A percentile compares a stretch with the other conserved stretches of the same genome.
Conservation (phyloP, 2,797 vertebrate genomes). For the Leptodactylus fallax region DNA sequence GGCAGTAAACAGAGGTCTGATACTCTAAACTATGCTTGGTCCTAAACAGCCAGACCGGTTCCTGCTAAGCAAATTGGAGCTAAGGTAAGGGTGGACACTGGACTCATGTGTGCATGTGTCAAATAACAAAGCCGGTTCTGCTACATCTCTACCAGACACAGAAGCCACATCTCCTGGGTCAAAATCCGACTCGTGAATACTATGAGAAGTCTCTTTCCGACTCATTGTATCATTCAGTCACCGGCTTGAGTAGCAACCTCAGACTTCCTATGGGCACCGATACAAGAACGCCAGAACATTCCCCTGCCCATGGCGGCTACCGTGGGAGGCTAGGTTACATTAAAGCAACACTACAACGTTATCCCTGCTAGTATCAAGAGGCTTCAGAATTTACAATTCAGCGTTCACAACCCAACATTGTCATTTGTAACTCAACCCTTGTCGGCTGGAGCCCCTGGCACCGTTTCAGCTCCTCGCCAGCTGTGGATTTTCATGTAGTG, state of each 20-base stretch:
- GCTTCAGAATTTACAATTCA: background rate
- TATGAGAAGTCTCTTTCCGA: too few relatives aligned
- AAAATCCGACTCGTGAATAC: too few relatives aligned
- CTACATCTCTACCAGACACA: too few relatives aligned
- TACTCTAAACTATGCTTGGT: too few relatives aligned
- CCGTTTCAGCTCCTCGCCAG: constrained; percentile 68
- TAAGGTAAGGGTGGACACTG: too few relatives aligned
- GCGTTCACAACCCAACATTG: constrained; percentile 7
- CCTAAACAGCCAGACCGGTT: too few relatives aligned
- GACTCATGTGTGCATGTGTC: background rate
- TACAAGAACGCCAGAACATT: background rate
- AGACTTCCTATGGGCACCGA: background rate
- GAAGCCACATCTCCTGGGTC: too few relatives aligned
- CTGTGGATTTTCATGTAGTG: constrained; percentile 72
- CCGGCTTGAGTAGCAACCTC: background rate
- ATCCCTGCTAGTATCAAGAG: constrained; percentile 21
- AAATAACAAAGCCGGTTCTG: background rate
- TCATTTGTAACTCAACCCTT: constrained; percentile 59
- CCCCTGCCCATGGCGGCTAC: constrained; percentile 27
- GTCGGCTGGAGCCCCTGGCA: constrained; percentile 63
- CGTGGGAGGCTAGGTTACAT: background rate
- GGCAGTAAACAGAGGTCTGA: too few relatives aligned
- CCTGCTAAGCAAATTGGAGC: too few relatives aligned
- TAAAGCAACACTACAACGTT: background rate
- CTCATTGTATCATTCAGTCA: background rate